These are phyloP conservation scores for Pempheris klunzingeri DNA, from an alignment of 2,797 vertebrate species.

Conservation along the genomic window DNA sequence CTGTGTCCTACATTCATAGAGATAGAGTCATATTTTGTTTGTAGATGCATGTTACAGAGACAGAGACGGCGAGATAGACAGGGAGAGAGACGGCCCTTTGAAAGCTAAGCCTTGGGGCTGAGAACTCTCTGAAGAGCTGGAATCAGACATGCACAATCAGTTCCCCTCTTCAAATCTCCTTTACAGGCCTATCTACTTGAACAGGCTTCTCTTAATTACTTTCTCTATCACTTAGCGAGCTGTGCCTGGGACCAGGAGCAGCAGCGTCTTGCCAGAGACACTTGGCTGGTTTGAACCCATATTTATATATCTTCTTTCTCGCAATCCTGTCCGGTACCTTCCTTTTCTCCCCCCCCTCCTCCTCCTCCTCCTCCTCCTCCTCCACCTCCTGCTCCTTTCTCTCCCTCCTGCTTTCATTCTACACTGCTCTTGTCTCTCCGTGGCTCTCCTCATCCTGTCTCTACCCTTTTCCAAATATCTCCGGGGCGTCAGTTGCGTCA, in stretches of 20 bases:
- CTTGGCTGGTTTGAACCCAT: constrained; percentile 78
- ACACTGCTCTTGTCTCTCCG: constrained; percentile 54
- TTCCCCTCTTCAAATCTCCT: constrained; percentile 87
- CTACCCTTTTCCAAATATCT: constrained; percentile 79
- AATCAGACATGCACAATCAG: constrained; percentile 89
- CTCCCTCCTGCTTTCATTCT: constrained; percentile 45
- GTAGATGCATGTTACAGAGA: constrained; percentile 47
- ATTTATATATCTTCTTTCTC: constrained; percentile 77
- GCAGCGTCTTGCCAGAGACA: constrained; percentile 79
- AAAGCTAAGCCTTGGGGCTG: constrained; percentile 84
- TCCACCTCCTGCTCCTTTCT: background rate
- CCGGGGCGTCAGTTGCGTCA: constrained; percentile 79
- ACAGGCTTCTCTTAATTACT: constrained; percentile 88
- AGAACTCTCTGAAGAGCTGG: constrained; percentile 85
- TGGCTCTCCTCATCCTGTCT: constrained; percentile 58
- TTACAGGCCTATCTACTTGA: constrained; percentile 87
- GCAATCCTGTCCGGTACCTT: constrained; percentile 65
- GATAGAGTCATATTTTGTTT: constrained; percentile 39
- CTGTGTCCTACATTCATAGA: constrained; percentile 15
- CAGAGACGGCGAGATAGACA: constrained; percentile 44
- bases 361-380: constrained; percentile 5
- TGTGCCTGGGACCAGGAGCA: constrained; percentile 76
- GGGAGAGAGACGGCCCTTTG: constrained; percentile 71
- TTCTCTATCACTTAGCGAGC: constrained; percentile 85
- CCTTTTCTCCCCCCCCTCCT: constrained; percentile 12